Evolutionary conservation across 2,888 invertebrate species (phyloP).

Genomic region (Eupithecia exiguata): DNA sequence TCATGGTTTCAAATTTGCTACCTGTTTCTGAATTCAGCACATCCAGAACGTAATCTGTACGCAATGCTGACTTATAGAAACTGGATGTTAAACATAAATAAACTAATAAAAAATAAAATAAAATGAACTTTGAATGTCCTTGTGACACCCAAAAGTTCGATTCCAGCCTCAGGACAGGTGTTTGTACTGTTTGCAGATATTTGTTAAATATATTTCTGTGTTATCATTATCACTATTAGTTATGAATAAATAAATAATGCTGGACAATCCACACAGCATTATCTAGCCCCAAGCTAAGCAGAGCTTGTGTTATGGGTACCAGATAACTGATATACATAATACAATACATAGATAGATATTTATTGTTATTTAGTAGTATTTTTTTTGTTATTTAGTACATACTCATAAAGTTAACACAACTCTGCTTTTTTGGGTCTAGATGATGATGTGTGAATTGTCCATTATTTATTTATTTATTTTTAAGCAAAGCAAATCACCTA

Average conservation of each 20-base stretch:
- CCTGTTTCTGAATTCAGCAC: slow-evolving; percentile 4
- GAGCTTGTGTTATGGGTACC: too few species aligned
- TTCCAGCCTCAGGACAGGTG: not conserved
- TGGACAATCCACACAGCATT: too few species aligned
- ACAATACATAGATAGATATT: too few species aligned
- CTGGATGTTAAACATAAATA: not conserved
- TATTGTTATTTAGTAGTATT: too few species aligned
- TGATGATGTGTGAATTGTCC: not conserved
- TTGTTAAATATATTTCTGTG: too few species aligned
- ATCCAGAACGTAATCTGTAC: slow-evolving; percentile 1
- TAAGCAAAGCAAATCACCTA: not conserved
- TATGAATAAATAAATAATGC: too few species aligned
- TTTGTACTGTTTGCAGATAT: not conserved
- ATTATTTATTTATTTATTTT: not conserved
- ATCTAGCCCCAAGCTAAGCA: too few species aligned
- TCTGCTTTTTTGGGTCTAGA: not conserved
- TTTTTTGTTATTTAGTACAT: too few species aligned
- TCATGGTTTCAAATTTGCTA: slow-evolving; percentile 32
- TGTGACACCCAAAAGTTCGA: not conserved
- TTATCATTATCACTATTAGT: too few species aligned
- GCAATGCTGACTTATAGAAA: not conserved
- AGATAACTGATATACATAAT: too few species aligned
- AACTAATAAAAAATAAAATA: too few species aligned
- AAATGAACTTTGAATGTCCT: too few species aligned
- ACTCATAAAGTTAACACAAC: not conserved